Evolutionary conservation across 2,797 vertebrate species (phyloP), one percentile per base, ranked within the genome.

Genomic region (Cryptoblepharus egeriae): DNA sequence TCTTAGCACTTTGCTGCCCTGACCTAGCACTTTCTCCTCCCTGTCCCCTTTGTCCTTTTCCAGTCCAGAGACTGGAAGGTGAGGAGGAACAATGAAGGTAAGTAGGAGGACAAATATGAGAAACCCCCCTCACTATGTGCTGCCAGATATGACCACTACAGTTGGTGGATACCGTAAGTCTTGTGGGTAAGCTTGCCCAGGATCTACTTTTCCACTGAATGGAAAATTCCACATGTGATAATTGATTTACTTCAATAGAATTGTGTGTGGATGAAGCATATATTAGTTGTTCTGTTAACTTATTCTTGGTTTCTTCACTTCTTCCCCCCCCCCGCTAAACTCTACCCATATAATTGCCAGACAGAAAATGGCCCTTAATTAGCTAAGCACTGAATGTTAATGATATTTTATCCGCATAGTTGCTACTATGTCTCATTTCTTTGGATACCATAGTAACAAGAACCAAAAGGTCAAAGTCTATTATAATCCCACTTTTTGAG

Each of bases 381-480:
- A 75, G 49, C 26, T 11, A 0, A 61, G n/a, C 0, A 1, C 39
- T 72, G n/a, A 80, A 86, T 45, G 28, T 73, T 55, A 77, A 86
- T 75, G 64, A 18, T 73, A 67, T 73, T 85, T 90, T 81, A 45
- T 69, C 32, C 39, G 7, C 57, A 5, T 87, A 87, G 5, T 64
- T 78, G 37, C 37, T 75, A 24, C 63, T 8, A 35, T 60, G 67
- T 85, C 45, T 85, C 13, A 20, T 72, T 91, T 88, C 58, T 77
- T 91, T n/a, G 45, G 28, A 85, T 86, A 57, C 64, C 42, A 26
- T 0, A 73, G 80, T 81, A 77, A 77, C n/a, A 1, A 16, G 18
- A 92, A 58, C 37, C 68, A 60, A 74, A 87, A 90, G 80, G 67
- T 86, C 83, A 87, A 61, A n/a, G 10, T 87, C 70, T 79, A 2